Conservation (phyloP, 1,140 invertebrate species). For the Atopsyche davidsoni region DNA sequence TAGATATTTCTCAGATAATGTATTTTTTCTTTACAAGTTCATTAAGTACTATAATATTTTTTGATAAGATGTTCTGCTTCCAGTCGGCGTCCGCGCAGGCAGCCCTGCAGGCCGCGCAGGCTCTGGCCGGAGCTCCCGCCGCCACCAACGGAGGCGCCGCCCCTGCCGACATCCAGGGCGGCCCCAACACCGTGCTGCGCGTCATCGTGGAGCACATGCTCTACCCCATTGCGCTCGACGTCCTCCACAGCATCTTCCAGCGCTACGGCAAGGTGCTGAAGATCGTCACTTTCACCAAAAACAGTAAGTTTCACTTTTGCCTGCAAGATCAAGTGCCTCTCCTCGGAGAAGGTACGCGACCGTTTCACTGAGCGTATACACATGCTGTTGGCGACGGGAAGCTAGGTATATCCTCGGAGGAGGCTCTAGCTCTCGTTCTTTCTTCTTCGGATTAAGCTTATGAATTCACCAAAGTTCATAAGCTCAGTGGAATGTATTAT, state of each 20-base stretch:
- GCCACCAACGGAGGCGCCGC: slow-evolving; percentile 47
- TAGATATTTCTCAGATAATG: no score
- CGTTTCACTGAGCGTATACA: no score
- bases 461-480: no score
- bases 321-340: no score
- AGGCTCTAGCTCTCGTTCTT: no score
- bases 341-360: no score
- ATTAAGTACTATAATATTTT: no score
- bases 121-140: slow-evolving; percentile 56
- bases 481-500: no score
- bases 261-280: slow-evolving; percentile 96
- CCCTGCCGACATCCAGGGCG: slow-evolving; percentile 72
- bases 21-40: no score
- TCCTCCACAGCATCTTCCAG: slow-evolving; percentile 96
- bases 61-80: slow-evolving; percentile 38
- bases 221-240: slow-evolving; percentile 95
- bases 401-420: no score
- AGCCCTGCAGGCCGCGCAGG: slow-evolving; percentile 73
- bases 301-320: slow-evolving; percentile 72
- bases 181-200: slow-evolving; percentile 91
- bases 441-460: no score
- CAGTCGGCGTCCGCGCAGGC: slow-evolving; percentile 71
- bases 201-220: slow-evolving; percentile 98
- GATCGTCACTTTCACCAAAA: slow-evolving; percentile 99
- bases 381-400: no score